Evolutionary conservation across 1,140 invertebrate species (phyloP), one percentile per base, ranked within the genome.

Genomic region (Sycobia sp.): DNA sequence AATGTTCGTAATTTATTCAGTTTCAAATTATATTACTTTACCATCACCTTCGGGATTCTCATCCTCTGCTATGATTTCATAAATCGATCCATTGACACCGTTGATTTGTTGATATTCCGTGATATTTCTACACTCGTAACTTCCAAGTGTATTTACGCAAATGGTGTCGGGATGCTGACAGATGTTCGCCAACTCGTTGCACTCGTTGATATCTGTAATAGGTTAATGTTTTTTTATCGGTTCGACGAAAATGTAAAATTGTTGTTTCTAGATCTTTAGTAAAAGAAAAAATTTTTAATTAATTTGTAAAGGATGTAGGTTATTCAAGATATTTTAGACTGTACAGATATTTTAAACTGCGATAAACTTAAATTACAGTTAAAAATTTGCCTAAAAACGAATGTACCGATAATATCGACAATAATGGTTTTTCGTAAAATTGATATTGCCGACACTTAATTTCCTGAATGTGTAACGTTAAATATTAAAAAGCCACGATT

Each of bases 181-280:
- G 32, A 67, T 65, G 62, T 73, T 69, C 10, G n/a, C 62, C 1
- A 50, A 55, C 41, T 78, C 72, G 1, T 43, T 27, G 69, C 88
- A 89, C 69, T 89, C 88, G 60, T 89, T 77, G 3, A 88, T 75
- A 73, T 89, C 88, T 88, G 73, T 43, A 73, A 54, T 25, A 8
- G 14, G 14, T 39, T 32, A 32, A 7, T 32, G 7, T n/a, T n/a
- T n/a, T n/a, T n/a, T n/a, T 22, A 14, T 18, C 16, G 18, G 3
- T 16, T 14, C n/a, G n/a, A 14, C 18, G 4, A 46, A 46, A 20
- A 18, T 7, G 16, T 9, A 43, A 43, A 43, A 20, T 20, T 20
- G 4, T 18, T 18, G 10, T 3, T 43, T 43, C 20, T 18, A 43
- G 20, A 20, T 43, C 16, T 34, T 34, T 7, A 34, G 11, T 34